Conservation (phyloP, 2,888 invertebrate species). For the Xanthorhoe designata region DNA sequence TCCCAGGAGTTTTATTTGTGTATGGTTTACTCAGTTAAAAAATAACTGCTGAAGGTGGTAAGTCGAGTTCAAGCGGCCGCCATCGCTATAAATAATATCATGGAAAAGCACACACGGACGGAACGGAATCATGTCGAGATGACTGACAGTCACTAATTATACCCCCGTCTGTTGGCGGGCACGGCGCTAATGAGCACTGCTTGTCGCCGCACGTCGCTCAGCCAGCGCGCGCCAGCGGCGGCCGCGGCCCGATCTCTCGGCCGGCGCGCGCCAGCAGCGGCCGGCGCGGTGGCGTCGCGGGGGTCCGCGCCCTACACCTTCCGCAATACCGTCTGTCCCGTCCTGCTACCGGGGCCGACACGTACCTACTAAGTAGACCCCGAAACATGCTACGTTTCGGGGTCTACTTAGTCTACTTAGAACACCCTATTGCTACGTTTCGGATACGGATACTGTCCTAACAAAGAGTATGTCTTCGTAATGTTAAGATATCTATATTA, state of each 20-base stretch:
- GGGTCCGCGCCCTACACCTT: no score
- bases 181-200: slow-evolving; percentile 34
- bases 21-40: not conserved
- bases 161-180: slow-evolving; percentile 29
- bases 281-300: no score
- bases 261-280: not conserved
- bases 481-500: no score
- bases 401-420: no score
- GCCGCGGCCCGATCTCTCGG: not conserved
- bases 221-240: not conserved
- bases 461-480: no score
- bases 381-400: no score
- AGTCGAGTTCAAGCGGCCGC: not conserved
- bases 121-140: slow-evolving; percentile 38
- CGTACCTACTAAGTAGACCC: no score
- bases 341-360: no score
- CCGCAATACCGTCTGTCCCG: no score
- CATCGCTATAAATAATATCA: slow-evolving; percentile 34
- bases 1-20: not conserved
- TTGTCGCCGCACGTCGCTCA: not conserved
- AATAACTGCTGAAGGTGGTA: not conserved
- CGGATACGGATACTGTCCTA: no score
- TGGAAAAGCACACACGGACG: slow-evolving; percentile 38
- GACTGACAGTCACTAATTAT: slow-evolving; percentile 42
- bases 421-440: no score